Evolutionary conservation across 2,888 invertebrate species (phyloP), one percentile per base, ranked within the genome.

Genomic region (Hyposoter didymator): DNA sequence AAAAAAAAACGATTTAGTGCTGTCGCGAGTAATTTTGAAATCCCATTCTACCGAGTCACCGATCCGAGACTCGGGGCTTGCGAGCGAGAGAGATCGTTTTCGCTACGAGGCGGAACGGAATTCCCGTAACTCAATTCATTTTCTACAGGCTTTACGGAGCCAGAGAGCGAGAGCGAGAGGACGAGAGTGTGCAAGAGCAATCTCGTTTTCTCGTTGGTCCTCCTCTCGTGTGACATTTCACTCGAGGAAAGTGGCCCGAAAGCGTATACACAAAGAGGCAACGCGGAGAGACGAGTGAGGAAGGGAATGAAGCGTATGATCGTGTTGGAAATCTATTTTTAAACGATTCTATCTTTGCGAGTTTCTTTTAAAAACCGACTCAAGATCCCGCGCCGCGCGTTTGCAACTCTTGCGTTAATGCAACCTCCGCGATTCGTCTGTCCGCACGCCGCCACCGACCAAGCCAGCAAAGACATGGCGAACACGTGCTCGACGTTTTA

Each of bases 71-170:
- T 76, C 39, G 39, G 49, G 22, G 32, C 45, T 74, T 49, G 39
- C 39, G 69, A 66, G 81, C 22, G 49, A 35, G 6, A 49, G 78
- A 82, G 82, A 84, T 82, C 72, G 70, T 80, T 72, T 32, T 82
- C 72, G 67, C 49, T 78, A 47, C 76, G 76, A 74, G 78, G 84
- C 45, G 82, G 70, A 84, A 80, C 87, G 87, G 70, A 87, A 88
- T 87, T 86, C 73, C 78, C 85, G 87, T 86, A 86, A 88, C 84
- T 88, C 87, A 84, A 88, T 88, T 87, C 85, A 88, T 88, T 87
- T 84, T 85, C 82, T 84, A 81, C 69, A 45, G 85, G 81, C 70
- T 73, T 64, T 70, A 67, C 43, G 55, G 62, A 81, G 55, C 12
- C 12, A 22, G 22, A 55, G 22, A 55, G 10, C 14, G 59, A 28